Conservation (phyloP, 2,888 invertebrate genomes). For the Acanthosoma haemorrhoidale region DNA sequence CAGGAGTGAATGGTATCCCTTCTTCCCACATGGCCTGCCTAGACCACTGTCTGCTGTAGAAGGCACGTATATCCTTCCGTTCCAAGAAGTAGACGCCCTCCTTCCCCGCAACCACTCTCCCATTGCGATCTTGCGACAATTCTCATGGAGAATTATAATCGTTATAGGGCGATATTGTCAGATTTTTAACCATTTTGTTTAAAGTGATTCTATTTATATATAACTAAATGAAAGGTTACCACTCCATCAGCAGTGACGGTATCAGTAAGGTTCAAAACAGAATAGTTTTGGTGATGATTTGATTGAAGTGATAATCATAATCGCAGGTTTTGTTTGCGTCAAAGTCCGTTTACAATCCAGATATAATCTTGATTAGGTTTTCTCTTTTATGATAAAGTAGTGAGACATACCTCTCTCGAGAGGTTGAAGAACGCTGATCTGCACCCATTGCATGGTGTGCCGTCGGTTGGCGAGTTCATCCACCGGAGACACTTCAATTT, state of each 20-base stretch:
- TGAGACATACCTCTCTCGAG: too few species aligned
- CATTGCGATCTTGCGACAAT: neutral
- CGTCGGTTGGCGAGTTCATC: too few species aligned
- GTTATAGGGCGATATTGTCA: neutral
- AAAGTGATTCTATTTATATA: too few species aligned
- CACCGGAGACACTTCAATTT: too few species aligned
- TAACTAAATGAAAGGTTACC: too few species aligned
- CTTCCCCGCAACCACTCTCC: neutral
- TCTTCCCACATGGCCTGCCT: too few species aligned
- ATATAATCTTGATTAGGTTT: neutral
- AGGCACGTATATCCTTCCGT: conserved; percentile 5
- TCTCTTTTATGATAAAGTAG: too few species aligned
- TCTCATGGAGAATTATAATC: neutral
- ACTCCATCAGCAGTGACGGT: neutral
- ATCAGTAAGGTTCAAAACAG: too few species aligned
- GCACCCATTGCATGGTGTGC: too few species aligned
- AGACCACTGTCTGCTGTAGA: neutral
- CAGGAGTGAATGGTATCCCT: too few species aligned
- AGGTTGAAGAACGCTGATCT: too few species aligned
- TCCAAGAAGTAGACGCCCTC: neutral
- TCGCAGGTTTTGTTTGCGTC: neutral
- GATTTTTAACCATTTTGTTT: too few species aligned
- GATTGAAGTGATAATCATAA: neutral
- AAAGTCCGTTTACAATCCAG: neutral
- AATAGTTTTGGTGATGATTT: neutral